phyloP scores from a whole-genome alignment of 2,888 invertebrate species.

The Balanococcus diminutus region DNA sequence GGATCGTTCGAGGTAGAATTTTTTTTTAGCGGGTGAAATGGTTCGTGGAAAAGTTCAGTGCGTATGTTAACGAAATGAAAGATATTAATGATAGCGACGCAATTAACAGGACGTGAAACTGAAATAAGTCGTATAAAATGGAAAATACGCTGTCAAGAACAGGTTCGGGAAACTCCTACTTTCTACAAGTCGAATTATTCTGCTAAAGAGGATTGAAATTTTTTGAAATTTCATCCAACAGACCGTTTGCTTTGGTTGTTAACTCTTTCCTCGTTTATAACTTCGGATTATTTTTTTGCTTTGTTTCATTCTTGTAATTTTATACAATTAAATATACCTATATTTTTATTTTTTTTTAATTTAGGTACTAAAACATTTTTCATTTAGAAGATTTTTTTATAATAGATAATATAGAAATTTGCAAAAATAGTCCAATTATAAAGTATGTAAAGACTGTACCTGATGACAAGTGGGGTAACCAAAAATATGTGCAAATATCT shows the following conservation, averaged over 20 bases:
- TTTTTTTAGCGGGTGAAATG: background rate
- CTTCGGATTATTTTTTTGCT: background rate
- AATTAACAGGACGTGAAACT: conserved; percentile 43
- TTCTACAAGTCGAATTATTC: conserved; percentile 35
- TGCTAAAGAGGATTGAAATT: background rate
- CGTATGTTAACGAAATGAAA: conserved; percentile 44
- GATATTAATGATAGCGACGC: conserved; percentile 45
- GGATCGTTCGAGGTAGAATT: background rate
- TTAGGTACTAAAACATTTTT: too few species aligned
- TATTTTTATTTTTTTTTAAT: too few species aligned
- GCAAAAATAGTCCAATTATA: too few species aligned
- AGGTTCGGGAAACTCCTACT: conserved; percentile 43
- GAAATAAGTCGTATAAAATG: conserved; percentile 24
- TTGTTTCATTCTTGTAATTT: background rate
- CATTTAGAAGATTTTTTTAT: too few species aligned
- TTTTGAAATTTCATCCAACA: background rate
- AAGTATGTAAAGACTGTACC: too few species aligned
- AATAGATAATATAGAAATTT: too few species aligned
- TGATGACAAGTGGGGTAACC: too few species aligned
- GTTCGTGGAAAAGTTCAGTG: conserved; percentile 31
- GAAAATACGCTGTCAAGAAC: conserved; percentile 46
- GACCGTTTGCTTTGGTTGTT: background rate
- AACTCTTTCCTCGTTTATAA: background rate
- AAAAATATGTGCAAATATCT: too few species aligned
- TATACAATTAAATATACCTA: too few species aligned